Base-by-base conservation (phyloP, 2,888 invertebrate species). In the Cataglyphis altisquamis region DNA sequence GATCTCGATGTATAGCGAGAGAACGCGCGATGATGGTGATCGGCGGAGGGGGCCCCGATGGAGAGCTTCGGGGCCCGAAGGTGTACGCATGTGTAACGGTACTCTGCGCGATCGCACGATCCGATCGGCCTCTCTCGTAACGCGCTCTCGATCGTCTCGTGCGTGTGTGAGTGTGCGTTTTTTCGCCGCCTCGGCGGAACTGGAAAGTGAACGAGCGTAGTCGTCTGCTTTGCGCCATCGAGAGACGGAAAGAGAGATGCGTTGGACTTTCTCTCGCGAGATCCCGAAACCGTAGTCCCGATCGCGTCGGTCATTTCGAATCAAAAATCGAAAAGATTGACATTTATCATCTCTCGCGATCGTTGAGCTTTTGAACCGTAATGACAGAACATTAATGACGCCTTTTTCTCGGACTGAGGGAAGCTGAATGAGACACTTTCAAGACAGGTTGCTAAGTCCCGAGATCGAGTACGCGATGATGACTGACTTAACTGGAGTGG, bases 401-500 rank as follows among this genome's bases (percentile, higher is more conserved):
- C 62, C 25, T 21, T 15, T 29, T 41, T 63, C 15, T 87, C 66
- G 70, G 60, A 36, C 41, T 3, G 21, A 60, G 84, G 32, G 57
- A 64, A 85, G 55, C 62, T 85, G 89, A 89, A 89, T 85, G 88
- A 85, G 83, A 48, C 80, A 72, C 64, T 81, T 82, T 82, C 78
- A 60, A 86, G 88, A 85, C 89, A 85, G 84, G 87, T 88, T 86
- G 73, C 86, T 84, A 82, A 52, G 86, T 84, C 84, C 80, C 80
- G 77, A 85, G 86, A 87, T 84, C 62, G 73, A 77, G 39, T 85
- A 87, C 48, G 85, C 55, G 89, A 92, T 82, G 88, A 91, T 89
- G 90, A 90, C 91, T 91, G 90, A 90, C 87, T 92, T 89, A 90
- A 91, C 90, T 91, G 89, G 89, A 91, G 89, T 90, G 90, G 88